phyloP scores from a whole-genome alignment of 2,888 invertebrate species.

The Torymus tubicola region DNA sequence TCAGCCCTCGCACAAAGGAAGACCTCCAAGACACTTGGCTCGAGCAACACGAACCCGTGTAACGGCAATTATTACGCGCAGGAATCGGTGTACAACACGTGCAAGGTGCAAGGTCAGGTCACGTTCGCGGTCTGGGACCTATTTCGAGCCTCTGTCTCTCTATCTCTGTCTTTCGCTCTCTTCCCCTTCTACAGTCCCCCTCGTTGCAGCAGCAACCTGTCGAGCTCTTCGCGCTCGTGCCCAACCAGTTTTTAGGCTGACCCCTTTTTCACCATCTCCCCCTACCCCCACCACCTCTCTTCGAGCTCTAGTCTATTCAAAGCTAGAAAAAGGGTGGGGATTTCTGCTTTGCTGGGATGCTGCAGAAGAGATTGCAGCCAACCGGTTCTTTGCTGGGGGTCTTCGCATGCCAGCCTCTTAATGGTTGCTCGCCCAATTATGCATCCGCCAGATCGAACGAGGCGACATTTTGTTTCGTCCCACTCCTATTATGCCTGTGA shows the following conservation, averaged over 20 bases:
- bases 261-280: slow-evolving; percentile 41
- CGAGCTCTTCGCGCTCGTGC: slow-evolving; percentile 57
- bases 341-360: slow-evolving; percentile 53
- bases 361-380: slow-evolving; percentile 58
- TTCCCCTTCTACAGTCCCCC: slow-evolving; percentile 38
- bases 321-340: slow-evolving; percentile 53
- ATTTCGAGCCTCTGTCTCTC: neutral
- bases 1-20: neutral
- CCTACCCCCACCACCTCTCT: slow-evolving; percentile 30
- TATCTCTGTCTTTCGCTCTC: neutral
- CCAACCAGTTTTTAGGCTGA: slow-evolving; percentile 61
- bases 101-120: slow-evolving; percentile 70
- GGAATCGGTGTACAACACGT: slow-evolving; percentile 66
- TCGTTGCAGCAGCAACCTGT: slow-evolving; percentile 66
- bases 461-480: slow-evolving; percentile 19
- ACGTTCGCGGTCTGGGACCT: slow-evolving; percentile 61
- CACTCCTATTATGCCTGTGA: too few species aligned
- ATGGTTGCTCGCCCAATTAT: neutral
- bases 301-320: slow-evolving; percentile 12
- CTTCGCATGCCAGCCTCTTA: neutral
- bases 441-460: neutral
- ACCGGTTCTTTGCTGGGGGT: slow-evolving; percentile 68
- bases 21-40: slow-evolving; percentile 31
- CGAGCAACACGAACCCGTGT: neutral
- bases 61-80: slow-evolving; percentile 49